phyloP scores from a whole-genome alignment of 1,140 invertebrate genomes.

The Pseudachorutes palmiensis region DNA sequence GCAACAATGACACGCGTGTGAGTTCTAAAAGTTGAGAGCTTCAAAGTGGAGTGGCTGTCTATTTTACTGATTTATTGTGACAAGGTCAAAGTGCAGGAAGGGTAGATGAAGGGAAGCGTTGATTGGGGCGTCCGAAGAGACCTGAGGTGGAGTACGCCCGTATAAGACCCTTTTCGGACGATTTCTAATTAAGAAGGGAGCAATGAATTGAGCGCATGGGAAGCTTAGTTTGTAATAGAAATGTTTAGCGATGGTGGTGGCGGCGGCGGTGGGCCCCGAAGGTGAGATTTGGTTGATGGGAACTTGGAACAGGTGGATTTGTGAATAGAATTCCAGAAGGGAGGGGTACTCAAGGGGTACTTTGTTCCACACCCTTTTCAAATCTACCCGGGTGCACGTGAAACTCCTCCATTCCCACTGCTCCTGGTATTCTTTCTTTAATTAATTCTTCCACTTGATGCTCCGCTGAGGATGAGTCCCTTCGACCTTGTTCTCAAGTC shows the following conservation, averaged over 20 bases:
- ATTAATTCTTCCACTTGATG: constrained; percentile 2
- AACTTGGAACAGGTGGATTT: constrained; percentile 3
- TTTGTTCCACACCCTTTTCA: not conserved
- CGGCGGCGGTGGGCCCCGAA: not conserved
- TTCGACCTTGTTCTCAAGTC: not conserved
- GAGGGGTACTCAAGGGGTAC: not conserved
- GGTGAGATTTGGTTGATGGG: not conserved
- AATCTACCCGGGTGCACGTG: no score
- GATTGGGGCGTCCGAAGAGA: no score
- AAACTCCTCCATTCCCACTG: no score
- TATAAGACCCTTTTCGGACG: not conserved
- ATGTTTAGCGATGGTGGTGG: not conserved
- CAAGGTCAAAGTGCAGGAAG: no score
- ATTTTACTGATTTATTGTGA: no score
- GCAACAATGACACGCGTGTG: no score
- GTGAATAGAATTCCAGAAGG: not conserved
- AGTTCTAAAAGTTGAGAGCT: no score
- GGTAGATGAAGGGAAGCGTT: no score
- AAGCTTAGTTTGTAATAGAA: not conserved
- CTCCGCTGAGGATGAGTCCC: not conserved
- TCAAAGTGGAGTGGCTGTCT: no score
- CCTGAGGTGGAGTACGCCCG: no score
- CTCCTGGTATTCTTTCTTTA: constrained; percentile 5
- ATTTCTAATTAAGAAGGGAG: constrained; percentile 11
- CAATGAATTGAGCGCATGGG: not conserved